Evolutionary conservation across 2,888 invertebrate species (phyloP), one percentile per base, ranked within the genome.

Genomic region (Thymelicus lineola): DNA sequence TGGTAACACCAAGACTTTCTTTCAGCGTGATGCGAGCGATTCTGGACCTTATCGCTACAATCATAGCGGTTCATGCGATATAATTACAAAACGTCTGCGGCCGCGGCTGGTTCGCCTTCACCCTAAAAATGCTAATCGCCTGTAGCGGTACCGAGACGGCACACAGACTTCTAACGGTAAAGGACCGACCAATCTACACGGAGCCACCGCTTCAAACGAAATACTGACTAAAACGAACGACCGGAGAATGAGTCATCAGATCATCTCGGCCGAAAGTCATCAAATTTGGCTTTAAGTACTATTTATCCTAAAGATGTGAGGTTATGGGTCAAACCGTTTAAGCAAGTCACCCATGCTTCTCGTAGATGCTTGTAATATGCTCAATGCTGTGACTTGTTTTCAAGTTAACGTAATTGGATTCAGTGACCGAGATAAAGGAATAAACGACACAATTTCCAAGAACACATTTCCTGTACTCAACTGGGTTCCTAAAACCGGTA

Each of bases 71-170:
- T 67, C 10, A 42, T 71, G 65, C 64, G 64, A 66, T 71, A 72
- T 72, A 73, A 74, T 75, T 75, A 76, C 75, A 72, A 75, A 72
- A 73, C 73, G 69, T 69, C 58, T 48, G 60, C 72, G 70, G 68
- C 69, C 67, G 72, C 17, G 67, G 79, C 84, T 77, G 74, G 89
- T 83, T 91, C 76, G 83, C 91, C 91, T 91, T 91, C 90, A 91
- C 91, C 91, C 91, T 86, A 89, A 89, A 83, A 89, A 90, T 87
- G 87, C 83, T 83, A 88, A 90, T 88, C 77, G 74, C 72, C 57
- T 28, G 38, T 76, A 76, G 76, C 78, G 79, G 77, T 77, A 79
- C 75, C 65, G 61, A 74, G 73, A 66, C 74, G 73, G 72, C 75
- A 66, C 75, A 66, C 78, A 76, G 80, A 82, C 82, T 80, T 82